These are phyloP conservation scores for Ladona fulva DNA, from an alignment of 1,140 invertebrate genomes.

Conservation along the genomic window DNA sequence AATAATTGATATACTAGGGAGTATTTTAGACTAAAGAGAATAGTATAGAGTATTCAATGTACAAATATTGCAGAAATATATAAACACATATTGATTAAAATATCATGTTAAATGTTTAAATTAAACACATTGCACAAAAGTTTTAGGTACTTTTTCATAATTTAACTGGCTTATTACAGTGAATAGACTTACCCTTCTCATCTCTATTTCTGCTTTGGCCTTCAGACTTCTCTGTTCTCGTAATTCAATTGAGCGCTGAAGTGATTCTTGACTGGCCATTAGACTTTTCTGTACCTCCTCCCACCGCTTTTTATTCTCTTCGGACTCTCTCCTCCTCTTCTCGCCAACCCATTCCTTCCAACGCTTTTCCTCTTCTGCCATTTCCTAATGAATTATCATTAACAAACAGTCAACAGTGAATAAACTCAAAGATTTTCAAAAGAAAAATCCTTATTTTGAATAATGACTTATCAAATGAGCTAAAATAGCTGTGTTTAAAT, in stretches of 20 bases:
- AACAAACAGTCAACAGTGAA: too few relatives aligned
- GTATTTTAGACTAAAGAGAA: too few relatives aligned
- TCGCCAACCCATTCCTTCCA: conserved; percentile 21
- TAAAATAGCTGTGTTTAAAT: too few relatives aligned
- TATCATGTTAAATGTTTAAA: too few relatives aligned
- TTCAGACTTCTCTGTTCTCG: neutral
- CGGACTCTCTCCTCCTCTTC: conserved; percentile 22
- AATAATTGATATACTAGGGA: too few relatives aligned
- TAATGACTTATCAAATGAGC: too few relatives aligned
- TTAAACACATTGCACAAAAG: too few relatives aligned
- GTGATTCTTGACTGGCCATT: neutral
- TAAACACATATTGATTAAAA: too few relatives aligned
- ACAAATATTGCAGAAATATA: too few relatives aligned
- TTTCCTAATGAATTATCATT: neutral
- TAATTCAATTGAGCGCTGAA: neutral
- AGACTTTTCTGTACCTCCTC: neutral
- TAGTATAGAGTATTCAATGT: too few relatives aligned
- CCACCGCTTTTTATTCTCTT: conserved; percentile 17
- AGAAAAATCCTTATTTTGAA: too few relatives aligned
- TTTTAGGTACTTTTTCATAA: neutral
- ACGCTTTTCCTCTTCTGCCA: conserved; percentile 12
- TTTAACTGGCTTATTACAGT: neutral
- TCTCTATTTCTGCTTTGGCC: neutral
- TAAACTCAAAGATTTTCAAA: too few relatives aligned
- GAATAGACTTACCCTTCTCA: conserved; percentile 19